Base-by-base conservation (phyloP, 1,140 invertebrate species). In the Drosophila virilis region DNA sequence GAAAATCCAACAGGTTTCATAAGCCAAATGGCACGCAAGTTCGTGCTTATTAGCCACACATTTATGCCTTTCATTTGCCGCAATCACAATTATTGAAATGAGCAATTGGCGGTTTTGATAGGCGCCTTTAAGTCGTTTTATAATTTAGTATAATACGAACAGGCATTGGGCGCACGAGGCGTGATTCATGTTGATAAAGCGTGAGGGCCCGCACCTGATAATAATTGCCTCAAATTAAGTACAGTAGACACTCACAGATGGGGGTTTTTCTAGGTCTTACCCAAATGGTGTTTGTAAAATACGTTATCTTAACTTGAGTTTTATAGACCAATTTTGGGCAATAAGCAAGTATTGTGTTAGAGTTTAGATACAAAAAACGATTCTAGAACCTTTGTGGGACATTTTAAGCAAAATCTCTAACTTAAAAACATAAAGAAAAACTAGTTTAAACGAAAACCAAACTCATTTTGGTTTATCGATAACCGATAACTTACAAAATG, bases 31-130 rank as follows among this genome's bases (percentile, higher is more conserved):
- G 67, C 51, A 37, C 15, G 51, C 35, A 45, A 12, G n/a, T 67
- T 48, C 8, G 40, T 2, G 43, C 28, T 22, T 33, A 43, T 28
- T 28, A n/a, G 22, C 35, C 9, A 55, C n/a, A 15, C 13, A 15
- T 8, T 8, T 48, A 9, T 64, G 48, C 37, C 12, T 6, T 15
- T 50, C 40, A 35, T 67, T 15, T 59, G 43, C 35, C 10, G 10
- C 57, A 46, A 64, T 46, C 46, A 54, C 33, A 52, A 68, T 61
- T 61, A 74, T 61, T 74, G 33, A 69, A 74, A 61, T 74, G 12
- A 57, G 43, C 51, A 57, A 62, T 64, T 28, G 12, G 52, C 54
- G 37, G 7, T 37, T 28, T 52, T 72, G 54, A 72, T 72, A 45
- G 62, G 22, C 28, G 50, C 50, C 42, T 69, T 52, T 57, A 42